Evolutionary conservation across 2,113 vertebrate genomes (phyloP), one percentile per base, ranked within the genome.

Genomic region (Pagrus major): DNA sequence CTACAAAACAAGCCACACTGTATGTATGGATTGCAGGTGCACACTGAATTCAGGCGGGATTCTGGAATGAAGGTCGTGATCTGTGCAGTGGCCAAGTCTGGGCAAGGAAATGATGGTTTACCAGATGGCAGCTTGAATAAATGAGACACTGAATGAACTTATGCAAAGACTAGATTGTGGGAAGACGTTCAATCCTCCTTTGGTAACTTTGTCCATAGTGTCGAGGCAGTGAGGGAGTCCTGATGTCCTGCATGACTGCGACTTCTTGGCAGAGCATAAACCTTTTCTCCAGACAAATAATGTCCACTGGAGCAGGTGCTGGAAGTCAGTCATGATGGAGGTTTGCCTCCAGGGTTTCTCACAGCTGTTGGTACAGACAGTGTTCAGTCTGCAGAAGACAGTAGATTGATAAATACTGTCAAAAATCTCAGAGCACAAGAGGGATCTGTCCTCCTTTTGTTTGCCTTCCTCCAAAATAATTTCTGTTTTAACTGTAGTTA

Each of bases 21-120:
- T 78, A 84, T 55, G 72, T 82, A 78, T 73, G 71, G 68, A 66
- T 83, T 80, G 80, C 90, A 89, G 89, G 78, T 91, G 83, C 71
- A 51, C 2, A 3, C 18, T 25, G 21, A 46, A 85, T 76, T 79
- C 89, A 84, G 67, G 2, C 25, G 85, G 86, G 86, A 90, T n/a
- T 67, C 47, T 33, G 16, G 31, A 39, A 87, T 68, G 80, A 76
- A 87, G 84, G 86, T 88, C 37, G 20, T 64, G 80, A 80, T 85
- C 78, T 61, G 76, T 74, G n/a, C 81, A 46, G 71, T n/a, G 56
- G 37, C 82, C 60, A 77, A 74, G 66, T 18, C 52, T 16, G 37
- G 10, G 65, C 63, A 3, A 23, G 51, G 16, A 72, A 86, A 76
- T 33, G 44, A 52, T 9, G n/a, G 29, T 75, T 81, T 35, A 87